Percentiles rank a stretch among this genome's conserved stretches.
phyloP scores from a whole-genome alignment of 2,113 vertebrate genomes.

The Sinocyclocheilus anshuiensis region DNA sequence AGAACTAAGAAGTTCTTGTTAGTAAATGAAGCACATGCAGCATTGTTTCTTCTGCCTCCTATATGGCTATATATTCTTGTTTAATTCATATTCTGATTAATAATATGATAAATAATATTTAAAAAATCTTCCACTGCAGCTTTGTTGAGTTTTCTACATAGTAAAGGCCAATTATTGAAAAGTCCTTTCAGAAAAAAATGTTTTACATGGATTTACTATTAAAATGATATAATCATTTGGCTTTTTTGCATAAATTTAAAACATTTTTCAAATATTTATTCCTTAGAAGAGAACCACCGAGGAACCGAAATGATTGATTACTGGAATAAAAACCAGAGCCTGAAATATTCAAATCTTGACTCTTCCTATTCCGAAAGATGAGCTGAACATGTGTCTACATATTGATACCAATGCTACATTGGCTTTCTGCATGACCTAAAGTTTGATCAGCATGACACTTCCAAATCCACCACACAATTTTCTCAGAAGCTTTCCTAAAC shows the following conservation, averaged over 20 bases:
- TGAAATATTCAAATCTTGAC: too few species aligned
- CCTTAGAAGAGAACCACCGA: neutral
- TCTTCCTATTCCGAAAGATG: neutral
- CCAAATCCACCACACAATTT: slow-evolving; percentile 39
- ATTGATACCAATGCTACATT: slow-evolving; percentile 23
- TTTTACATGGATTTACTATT: neutral
- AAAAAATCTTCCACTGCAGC: neutral
- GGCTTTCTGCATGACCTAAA: slow-evolving; percentile 27
- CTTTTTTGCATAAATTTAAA: neutral
- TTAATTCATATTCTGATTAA: too few species aligned
- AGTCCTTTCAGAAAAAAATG: too few species aligned
- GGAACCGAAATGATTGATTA: neutral
- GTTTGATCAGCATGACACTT: slow-evolving; percentile 25
- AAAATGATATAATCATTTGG: neutral
- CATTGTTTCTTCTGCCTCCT: neutral
- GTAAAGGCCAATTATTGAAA: neutral
- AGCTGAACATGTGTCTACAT: slow-evolving; percentile 11
- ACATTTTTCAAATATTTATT: neutral
- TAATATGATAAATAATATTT: too few species aligned
- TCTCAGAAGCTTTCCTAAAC: slow-evolving; percentile 39
- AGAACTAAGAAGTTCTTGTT: neutral
- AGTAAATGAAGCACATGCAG: neutral
- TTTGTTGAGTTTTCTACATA: neutral
- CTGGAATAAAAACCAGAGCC: neutral
- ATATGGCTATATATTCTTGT: neutral